Conservation (phyloP, 1,140 invertebrate genomes). For the Hypothenemus hampei region DNA sequence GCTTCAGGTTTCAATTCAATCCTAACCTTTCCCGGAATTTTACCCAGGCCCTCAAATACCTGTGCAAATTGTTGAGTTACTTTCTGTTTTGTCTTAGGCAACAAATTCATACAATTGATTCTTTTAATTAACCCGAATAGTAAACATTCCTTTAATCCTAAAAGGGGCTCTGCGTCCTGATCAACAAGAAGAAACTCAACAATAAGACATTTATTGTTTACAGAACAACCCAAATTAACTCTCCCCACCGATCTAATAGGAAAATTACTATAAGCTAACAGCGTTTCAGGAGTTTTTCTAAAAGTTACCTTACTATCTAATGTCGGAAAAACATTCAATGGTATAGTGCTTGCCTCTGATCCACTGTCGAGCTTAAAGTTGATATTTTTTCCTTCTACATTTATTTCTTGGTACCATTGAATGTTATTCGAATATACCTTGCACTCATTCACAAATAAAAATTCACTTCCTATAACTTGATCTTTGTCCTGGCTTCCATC, state of each 20-base stretch:
- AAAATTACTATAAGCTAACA: conserved; percentile 2
- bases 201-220: not conserved
- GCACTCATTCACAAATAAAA: not conserved
- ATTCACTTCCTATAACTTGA: no score
- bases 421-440: not conserved
- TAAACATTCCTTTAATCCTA: not conserved
- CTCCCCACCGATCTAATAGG: not conserved
- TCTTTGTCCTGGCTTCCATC: no score
- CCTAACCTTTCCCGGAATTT: not conserved
- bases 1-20: not conserved
- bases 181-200: no score
- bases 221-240: not conserved
- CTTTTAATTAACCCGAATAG: not conserved
- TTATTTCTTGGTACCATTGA: not conserved
- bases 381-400: not conserved
- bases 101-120: no score
- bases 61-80: not conserved
- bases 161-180: not conserved
- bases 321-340: not conserved
- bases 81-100: not conserved
- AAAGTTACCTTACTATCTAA: not conserved
- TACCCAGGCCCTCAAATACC: not conserved
- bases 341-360: not conserved
- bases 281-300: not conserved
- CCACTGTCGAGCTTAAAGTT: not conserved